Evolutionary conservation across 2,797 vertebrate species (phyloP), one percentile per base, ranked within the genome.

Genomic region (Onychomys torridus): DNA sequence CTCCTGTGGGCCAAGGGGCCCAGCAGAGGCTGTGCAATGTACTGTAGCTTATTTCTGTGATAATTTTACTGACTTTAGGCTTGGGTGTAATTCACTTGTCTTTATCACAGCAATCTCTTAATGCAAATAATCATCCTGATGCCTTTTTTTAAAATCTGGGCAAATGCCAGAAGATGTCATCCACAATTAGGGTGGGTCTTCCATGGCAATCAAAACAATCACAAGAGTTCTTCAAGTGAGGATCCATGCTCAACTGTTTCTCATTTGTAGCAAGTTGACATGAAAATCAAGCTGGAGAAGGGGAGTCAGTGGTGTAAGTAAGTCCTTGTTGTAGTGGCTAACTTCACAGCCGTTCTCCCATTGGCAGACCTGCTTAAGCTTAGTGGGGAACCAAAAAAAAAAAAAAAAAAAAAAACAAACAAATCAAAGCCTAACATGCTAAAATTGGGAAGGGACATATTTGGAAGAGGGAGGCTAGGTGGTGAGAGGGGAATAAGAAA

Each of bases 1-100:
- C 5, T 32, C 13, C 16, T 12, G 40, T 9, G 1, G 69, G 40
- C 0, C 0, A 0, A 13, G 32, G 2, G 69, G 32, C 16, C 43
- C 4, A 0, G 27, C 0, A 8, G n/a, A 87, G 82, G 29, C 43
- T 11, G 21, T 25, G 63, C 19, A 55, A 52, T 14, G 49, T 37
- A 5, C 0, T 4, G 7, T 4, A 32, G 59, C 10, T 46, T 59
- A 19, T 69, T 92, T 76, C 10, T 25, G 29, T 17, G 14, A 14
- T 40, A 23, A 40, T 61, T 85, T 89, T 88, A 61, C 49, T 83
- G 94, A 69, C 78, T 13, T 67, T 19, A 71, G 23, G 19, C 9
- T 91, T 94, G 34, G 61, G 8, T 63, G 11, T 82, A 61, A 89
- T 57, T 93, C 91, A 12, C 4, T 86, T 40, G 29, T 43, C 4